Conservation (phyloP, 2,888 invertebrate species). For the Hydroisotoma schaefferi region DNA sequence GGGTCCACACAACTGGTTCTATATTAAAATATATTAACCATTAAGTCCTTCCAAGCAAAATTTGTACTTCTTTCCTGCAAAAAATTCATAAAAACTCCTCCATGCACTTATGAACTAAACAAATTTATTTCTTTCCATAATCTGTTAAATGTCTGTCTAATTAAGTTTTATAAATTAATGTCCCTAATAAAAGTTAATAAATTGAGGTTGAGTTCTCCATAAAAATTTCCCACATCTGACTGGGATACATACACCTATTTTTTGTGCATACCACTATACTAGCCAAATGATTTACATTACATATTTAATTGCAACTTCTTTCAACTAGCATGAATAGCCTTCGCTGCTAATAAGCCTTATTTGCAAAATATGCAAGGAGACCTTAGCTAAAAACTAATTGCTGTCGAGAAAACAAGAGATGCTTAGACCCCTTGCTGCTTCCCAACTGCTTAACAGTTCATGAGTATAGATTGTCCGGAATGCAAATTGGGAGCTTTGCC, state of each 20-base stretch:
- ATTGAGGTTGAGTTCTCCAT: neutral
- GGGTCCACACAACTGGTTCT: conserved; percentile 32
- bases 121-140: neutral
- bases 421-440: conserved; percentile 1
- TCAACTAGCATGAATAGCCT: no score
- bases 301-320: neutral
- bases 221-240: neutral
- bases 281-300: neutral
- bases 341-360: no score
- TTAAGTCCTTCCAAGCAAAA: neutral
- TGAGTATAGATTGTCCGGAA: neutral
- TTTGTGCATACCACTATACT: neutral
- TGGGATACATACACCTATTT: neutral
- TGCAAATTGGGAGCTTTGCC: conserved; percentile 1
- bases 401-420: conserved; percentile 1
- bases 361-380: neutral
- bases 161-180: conserved; percentile 11
- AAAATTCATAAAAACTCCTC: neutral
- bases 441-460: conserved; percentile 1
- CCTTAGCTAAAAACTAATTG: neutral
- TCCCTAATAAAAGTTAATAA: conserved; percentile 1
- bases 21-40: neutral
- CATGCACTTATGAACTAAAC: neutral
- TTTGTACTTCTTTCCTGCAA: neutral
- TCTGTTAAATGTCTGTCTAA: neutral